Base-by-base conservation (phyloP, 53 echinoderm and acorn worm genomes). In the Holothuria leucospilota region DNA sequence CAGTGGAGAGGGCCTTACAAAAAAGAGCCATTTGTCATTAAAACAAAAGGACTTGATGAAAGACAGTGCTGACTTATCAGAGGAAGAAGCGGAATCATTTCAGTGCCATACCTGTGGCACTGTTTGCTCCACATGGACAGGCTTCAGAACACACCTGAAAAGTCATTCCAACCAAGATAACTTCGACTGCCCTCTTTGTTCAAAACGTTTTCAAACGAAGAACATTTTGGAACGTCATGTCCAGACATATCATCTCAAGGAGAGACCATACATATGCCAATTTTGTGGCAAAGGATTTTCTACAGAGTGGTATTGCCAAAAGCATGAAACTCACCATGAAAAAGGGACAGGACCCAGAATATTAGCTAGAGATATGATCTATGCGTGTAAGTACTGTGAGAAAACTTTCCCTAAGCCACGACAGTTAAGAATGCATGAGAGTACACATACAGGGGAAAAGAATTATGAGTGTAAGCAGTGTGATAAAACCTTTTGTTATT, bases 271-370 rank as follows among this genome's bases (percentile, higher is more conserved):
- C 82, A 86, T 86, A 16, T 90, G 90, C 23, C 26, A 68, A 28
- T 63, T 72, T 20, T 90, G 90, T 51, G 90, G 86, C 5, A 90
- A 86, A 73, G 86, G 90, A 41, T 90, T 90, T 0, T 83, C 84
- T 11, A 83, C 84, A 2, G 84, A 83, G 39, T 83, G 84, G 84
- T 83, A 83, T 29, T 83, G 84, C 40, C 84, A 83, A 51, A 83
- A 83, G 24, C 84, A 83, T 39, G 84, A 83, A 29, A 25, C 65
- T 0, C 84, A 83, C 52, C 84, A 83, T 23, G 84, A 83, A 66
- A 83, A 83, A 49, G 84, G 84, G 23, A 83, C 84, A 3, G 84
- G 84, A 0, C 84, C 84, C 23, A 64, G 84, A 41, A 83, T 83
- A 49, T 42, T 51, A 66, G 84, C 84, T 39, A 83, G 84, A 51